Evolutionary conservation across 2,888 invertebrate species (phyloP), one percentile per base, ranked within the genome.

Genomic region (Idaea straminata): DNA sequence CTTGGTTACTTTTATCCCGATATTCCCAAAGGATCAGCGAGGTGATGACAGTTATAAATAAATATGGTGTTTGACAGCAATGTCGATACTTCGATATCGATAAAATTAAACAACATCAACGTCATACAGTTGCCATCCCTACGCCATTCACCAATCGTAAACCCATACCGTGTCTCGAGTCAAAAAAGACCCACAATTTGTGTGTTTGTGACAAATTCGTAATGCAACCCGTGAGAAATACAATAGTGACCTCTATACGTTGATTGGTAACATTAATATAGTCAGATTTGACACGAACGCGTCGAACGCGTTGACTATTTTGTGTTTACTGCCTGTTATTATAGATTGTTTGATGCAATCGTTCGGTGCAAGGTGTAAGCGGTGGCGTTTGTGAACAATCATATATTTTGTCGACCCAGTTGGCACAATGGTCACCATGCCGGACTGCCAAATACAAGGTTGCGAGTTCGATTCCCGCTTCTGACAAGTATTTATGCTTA

Each of bases 171-270:
- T 68, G 68, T 72, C 67, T 64, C 68, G 71, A 67, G 69, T 63
- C 72, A 63, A 62, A 16, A 25, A 59, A 65, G 66, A 66, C 62
- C 61, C 62, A 66, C 68, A 70, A 73, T 73, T 75, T 69, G 58
- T 70, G 70, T 72, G 74, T 83, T 86, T 83, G 85, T 83, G 89
- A 90, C 89, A 89, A 89, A 91, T 88, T 86, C 72, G 83, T 84
- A 85, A 85, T 84, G 78, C 78, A 74, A 69, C 78, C 82, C 87
- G 87, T 89, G 91, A 84, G 90, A 91, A 87, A 78, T 79, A 75
- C 72, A 76, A 75, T 75, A 77, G 75, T 74, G 85, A 82, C 84
- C 86, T 85, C 83, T 82, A 84, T 47, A 78, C 81, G 74, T 84
- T 84, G 85, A 83, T 83, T 81, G 82, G 82, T 72, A 79, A 78